Evolutionary conservation across 1,140 invertebrate genomes (phyloP), one percentile per base, ranked within the genome.

Genomic region (Lethrus apterus): DNA sequence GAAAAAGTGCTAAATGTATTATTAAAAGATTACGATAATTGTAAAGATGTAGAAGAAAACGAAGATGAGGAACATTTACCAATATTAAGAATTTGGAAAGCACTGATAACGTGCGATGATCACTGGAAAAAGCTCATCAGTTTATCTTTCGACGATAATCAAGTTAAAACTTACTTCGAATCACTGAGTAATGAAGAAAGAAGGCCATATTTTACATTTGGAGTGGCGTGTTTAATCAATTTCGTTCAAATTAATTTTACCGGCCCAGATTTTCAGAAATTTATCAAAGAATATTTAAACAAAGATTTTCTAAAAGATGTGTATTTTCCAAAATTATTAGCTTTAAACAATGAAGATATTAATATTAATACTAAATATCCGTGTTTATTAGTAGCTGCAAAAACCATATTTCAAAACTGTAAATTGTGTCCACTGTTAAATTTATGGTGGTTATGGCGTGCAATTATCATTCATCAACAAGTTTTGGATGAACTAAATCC

Each of bases 171-270:
- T 13, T 34, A 33, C 19, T 43, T 48, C 30, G 23, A 42, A 31
- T 8, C 19, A 2, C n/a, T 54, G 7, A 17, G 10, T 8, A 34
- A 38, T 3, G 51, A 54, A 44, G 44, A 57, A n/a, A 50, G 48
- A 18, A 30, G 44, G 17, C 23, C 44, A n/a, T 52, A 47, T 38
- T 59, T 62, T 17, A 51, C 45, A 17, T 66, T 73, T 50, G 80
- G 74, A 11, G 66, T 81, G 32, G 65, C 79, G 10, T 74, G 77
- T 46, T 64, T 90, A 9, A 72, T 84, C 41, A 69, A 74, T 26
- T 93, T 91, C 70, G 74, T 86, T 46, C 83, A 89, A 66, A 72
- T 70, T 24, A 93, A 93, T 67, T 92, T 86, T 74, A 82, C 80
- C 45, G 83, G 88, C 7, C 84, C 86, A n/a, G 63, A 72, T 20